These are phyloP conservation scores for Cryptomyrus ogoouensis DNA, from an alignment of 2,113 vertebrate species.

Conservation along the genomic window DNA sequence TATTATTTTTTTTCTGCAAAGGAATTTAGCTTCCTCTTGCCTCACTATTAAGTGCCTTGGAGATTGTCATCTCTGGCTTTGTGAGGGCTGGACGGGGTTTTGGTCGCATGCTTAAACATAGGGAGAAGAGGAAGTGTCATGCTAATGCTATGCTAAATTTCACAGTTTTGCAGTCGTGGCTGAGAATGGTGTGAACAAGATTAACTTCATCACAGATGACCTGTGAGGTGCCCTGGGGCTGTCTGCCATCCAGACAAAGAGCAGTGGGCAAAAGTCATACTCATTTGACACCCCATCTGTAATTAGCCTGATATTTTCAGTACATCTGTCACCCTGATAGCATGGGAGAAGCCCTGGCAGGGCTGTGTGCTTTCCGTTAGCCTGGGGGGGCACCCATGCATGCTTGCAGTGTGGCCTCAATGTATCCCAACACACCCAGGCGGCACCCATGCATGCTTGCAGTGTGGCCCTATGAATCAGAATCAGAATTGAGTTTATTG, in stretches of 20 bases:
- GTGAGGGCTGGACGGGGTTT: neutral
- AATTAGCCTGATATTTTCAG: neutral
- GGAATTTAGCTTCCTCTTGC: neutral
- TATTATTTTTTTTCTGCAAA: neutral
- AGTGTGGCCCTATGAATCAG: neutral
- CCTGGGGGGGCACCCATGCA: neutral
- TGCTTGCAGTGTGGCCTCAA: neutral
- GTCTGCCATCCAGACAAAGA: neutral
- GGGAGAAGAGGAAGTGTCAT: neutral
- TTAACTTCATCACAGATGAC: neutral
- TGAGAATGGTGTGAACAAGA: neutral
- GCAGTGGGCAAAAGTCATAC: neutral
- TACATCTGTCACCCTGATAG: neutral
- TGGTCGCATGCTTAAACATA: neutral
- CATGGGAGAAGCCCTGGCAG: neutral
- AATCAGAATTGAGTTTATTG: no score
- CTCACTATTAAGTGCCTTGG: neutral
- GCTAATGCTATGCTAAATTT: neutral
- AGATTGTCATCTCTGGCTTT: neutral
- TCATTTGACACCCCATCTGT: neutral
- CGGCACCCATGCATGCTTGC: neutral
- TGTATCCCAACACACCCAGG: neutral
- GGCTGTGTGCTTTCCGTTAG: neutral
- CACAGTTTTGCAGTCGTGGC: neutral
- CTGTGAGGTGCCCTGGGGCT: neutral